These are phyloP conservation scores for Heloderma charlesbogerti DNA, from an alignment of 2,113 vertebrate genomes.

Conservation along the genomic window DNA sequence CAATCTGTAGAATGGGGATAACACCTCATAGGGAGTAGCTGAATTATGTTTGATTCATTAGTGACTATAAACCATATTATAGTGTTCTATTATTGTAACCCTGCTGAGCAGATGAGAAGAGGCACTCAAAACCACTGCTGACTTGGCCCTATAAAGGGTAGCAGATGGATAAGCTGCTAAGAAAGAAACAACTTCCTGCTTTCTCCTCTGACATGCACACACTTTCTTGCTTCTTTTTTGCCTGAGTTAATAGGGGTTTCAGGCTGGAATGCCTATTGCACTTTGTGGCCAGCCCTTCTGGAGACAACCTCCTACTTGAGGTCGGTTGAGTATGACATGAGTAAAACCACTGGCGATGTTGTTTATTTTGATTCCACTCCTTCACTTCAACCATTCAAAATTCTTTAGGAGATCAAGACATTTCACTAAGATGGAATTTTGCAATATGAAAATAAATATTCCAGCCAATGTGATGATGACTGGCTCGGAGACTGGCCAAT, in stretches of 20 bases:
- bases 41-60: background rate
- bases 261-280: slow-evolving; percentile 53
- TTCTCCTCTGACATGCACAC: background rate
- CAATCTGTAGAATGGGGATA: rapidly evolving
- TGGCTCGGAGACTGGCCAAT: background rate
- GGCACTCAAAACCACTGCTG: slow-evolving; percentile 53
- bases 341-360: slow-evolving; percentile 40
- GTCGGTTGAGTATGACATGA: slow-evolving; percentile 43
- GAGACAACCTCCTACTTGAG: slow-evolving; percentile 59
- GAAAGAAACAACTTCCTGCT: slow-evolving; percentile 56
- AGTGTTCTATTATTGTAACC: slow-evolving; percentile 8
- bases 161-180: slow-evolving; percentile 19
- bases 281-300: slow-evolving; percentile 69
- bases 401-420: slow-evolving; percentile 42
- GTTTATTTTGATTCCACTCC: slow-evolving; percentile 56
- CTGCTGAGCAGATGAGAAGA: background rate
- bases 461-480: background rate
- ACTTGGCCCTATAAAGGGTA: slow-evolving; percentile 13
- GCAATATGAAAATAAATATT: slow-evolving; percentile 29
- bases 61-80: background rate
- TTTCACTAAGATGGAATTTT: slow-evolving; percentile 31
- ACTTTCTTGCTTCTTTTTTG: slow-evolving; percentile 24
- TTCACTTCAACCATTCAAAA: slow-evolving; percentile 22
- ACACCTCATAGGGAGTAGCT: background rate
- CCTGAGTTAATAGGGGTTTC: slow-evolving; percentile 39